Conservation (phyloP, 2,888 invertebrate genomes). For the Drosophila neutralis region DNA sequence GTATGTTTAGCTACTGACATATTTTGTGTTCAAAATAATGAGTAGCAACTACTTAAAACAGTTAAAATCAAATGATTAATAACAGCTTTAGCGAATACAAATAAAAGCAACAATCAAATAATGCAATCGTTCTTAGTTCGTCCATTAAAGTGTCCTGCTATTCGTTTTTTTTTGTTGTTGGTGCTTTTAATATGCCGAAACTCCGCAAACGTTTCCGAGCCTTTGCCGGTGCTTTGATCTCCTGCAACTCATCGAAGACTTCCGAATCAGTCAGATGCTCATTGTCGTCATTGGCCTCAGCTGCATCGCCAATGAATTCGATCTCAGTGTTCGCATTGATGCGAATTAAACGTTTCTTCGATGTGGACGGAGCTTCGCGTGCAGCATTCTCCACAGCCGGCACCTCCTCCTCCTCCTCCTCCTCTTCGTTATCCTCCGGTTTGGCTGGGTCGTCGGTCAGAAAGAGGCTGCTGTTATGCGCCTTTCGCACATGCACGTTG, state of each 20-base stretch:
- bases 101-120: slow-evolving; percentile 37
- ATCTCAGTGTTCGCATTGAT: slow-evolving; percentile 39
- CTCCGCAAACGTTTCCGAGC: slow-evolving; percentile 1
- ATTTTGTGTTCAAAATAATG: slow-evolving; percentile 69
- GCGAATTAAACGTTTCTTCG: slow-evolving; percentile 50
- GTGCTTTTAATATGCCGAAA: slow-evolving; percentile 11
- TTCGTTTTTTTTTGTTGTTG: slow-evolving; percentile 9
- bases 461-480: slow-evolving; percentile 38
- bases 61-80: slow-evolving; percentile 29
- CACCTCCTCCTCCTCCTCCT: slow-evolving; percentile 4
- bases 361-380: slow-evolving; percentile 27
- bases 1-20: slow-evolving; percentile 67
- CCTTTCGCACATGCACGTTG: slow-evolving; percentile 61
- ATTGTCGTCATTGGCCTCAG: slow-evolving; percentile 16
- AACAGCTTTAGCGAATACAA: slow-evolving; percentile 51
- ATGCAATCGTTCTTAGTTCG: not conserved
- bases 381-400: not conserved
- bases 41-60: slow-evolving; percentile 63
- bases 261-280: slow-evolving; percentile 10
- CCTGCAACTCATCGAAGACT: not conserved
- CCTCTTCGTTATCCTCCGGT: slow-evolving; percentile 21
- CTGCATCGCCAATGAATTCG: slow-evolving; percentile 46
- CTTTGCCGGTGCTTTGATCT: not conserved
- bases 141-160: not conserved
- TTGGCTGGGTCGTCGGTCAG: slow-evolving; percentile 29